Base-by-base conservation (phyloP, 2,888 invertebrate genomes). In the Cecidostiba fungosa region DNA sequence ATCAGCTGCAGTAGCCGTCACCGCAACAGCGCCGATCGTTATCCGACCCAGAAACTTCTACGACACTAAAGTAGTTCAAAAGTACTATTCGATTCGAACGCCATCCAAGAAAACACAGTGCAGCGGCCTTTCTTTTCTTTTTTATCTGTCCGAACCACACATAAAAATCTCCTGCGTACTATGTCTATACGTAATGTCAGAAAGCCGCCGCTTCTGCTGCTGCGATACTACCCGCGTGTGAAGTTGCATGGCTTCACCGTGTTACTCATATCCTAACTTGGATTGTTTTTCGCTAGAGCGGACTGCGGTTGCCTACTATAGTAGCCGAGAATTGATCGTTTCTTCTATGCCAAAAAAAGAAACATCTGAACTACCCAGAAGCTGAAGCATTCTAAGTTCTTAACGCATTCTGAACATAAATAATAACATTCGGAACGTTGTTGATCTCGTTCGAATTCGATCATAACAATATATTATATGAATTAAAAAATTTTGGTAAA, bases 71-170 rank as follows among this genome's bases (percentile, higher is more conserved):
- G 88, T 89, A 89, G 89, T 90, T 90, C 84, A 87, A 85, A 90
- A 90, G 88, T 90, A 88, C 86, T 82, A 85, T 89, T 89, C 89
- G 88, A 89, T 89, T 88, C 86, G 88, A 88, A 89, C 47, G 59
- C 16, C 62, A 36, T 16, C 78, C 14, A 26, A 66, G 66, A 66
- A 29, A 26, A n/a, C 66, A 66, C 66, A 29, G 12, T n/a, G 23
- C 54, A 39, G 23, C 59, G 8, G 59, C 12, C 3, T 54, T 26
- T 14, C 29, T 66, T 29, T 14, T 66, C 29, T 66, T 16, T 29
- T 10, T 66, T 66, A 26, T 66, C 23, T 29, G 66, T 23, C 6
- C 29, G n/a, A 26, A 14, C 29, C 14, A 14, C 14, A 26, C 66
- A 29, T 29, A 16, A 66, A 66, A 66, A 66, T 29, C 26, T 66